These are phyloP conservation scores for Cryptops parisi DNA, from an alignment of 2,888 invertebrate genomes.

Conservation along the genomic window DNA sequence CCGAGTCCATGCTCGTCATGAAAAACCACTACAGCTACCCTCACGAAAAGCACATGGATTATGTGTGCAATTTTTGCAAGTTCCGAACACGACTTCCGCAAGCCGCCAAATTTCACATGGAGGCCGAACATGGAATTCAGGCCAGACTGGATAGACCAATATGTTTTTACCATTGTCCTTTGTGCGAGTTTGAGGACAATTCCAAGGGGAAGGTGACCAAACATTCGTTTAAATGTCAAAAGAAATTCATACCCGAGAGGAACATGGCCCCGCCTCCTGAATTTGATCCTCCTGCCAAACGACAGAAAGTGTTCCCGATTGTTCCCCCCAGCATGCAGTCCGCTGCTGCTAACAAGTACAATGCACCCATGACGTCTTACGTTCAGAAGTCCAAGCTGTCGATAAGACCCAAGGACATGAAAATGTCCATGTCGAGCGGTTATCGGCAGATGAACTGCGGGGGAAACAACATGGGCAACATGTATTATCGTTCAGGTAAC, in stretches of 20 bases:
- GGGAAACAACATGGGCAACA: constrained; percentile 3
- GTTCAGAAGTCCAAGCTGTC: constrained; percentile 3
- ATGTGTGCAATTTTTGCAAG: constrained; percentile 69
- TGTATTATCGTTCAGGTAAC: constrained; percentile 5
- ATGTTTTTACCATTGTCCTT: constrained; percentile 78
- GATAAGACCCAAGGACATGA: constrained; percentile 4
- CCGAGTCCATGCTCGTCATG: constrained; percentile 68
- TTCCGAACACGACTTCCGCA: constrained; percentile 69
- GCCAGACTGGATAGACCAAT: constrained; percentile 71
- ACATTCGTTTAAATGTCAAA: constrained; percentile 72
- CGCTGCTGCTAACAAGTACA: constrained; percentile 28
- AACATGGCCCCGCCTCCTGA: constrained; percentile 63
- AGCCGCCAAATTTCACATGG: constrained; percentile 73
- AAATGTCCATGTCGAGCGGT: constrained; percentile 11
- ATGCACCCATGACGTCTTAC: background rate
- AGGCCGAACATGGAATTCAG: constrained; percentile 68
- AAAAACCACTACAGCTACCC: constrained; percentile 46
- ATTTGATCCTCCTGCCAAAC: constrained; percentile 84
- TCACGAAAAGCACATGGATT: constrained; percentile 49
- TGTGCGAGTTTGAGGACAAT: constrained; percentile 87
- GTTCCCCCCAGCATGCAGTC: constrained; percentile 24
- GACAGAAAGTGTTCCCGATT: constrained; percentile 12
- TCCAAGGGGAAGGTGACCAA: constrained; percentile 79
- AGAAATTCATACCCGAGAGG: constrained; percentile 72
- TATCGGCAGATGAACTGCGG: constrained; percentile 3